Evolutionary conservation across 2,797 vertebrate species (phyloP).

Genomic region (Simalia tracyae): DNA sequence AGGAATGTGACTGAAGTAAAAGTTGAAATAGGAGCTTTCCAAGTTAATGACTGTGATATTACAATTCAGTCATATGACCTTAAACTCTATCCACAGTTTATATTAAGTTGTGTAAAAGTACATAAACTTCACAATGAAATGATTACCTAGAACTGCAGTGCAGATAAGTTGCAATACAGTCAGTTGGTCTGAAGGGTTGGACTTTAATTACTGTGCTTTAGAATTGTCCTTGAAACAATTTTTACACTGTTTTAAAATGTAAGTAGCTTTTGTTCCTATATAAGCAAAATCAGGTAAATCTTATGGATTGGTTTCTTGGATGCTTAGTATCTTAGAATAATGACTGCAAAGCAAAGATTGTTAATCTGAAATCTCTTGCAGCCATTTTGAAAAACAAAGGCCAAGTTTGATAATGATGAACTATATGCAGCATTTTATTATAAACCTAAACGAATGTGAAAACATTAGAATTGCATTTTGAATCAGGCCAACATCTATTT

Average conservation of each 20-base stretch:
- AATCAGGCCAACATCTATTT: background rate
- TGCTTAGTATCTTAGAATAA: background rate
- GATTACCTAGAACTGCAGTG: background rate
- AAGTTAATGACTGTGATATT: background rate
- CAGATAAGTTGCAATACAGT: background rate
- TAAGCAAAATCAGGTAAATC: background rate
- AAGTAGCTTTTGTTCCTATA: background rate
- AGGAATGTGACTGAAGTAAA: background rate
- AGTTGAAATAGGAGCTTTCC: background rate
- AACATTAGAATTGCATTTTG: background rate
- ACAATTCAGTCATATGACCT: background rate
- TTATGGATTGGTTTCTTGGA: background rate
- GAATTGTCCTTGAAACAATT: background rate
- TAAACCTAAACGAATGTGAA: background rate
- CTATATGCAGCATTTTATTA: background rate
- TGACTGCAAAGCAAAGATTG: background rate
- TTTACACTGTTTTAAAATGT: background rate
- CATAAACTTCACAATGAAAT: background rate
- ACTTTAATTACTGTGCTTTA: background rate
- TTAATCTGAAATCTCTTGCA: background rate
- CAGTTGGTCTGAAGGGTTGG: background rate
- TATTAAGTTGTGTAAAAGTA: background rate
- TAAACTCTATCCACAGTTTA: background rate
- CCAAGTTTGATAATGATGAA: background rate
- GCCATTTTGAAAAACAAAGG: background rate